phyloP scores from a whole-genome alignment of 1,140 invertebrate genomes.

The Pseudomyrmex dendroicus region DNA sequence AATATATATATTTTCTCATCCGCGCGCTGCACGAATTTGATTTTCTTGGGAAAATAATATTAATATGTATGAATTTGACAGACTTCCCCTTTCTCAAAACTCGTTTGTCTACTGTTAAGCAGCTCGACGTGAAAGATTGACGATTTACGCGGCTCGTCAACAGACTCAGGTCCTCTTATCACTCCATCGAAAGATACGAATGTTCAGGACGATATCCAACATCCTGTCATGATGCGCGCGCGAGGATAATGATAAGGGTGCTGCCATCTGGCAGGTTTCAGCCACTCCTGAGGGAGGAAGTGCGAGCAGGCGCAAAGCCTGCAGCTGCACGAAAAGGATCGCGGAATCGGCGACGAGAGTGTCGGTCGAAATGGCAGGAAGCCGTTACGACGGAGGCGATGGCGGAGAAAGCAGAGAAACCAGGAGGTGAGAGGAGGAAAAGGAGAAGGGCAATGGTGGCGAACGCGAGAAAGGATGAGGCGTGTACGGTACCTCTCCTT shows the following conservation, averaged over 20 bases:
- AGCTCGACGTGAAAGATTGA: conserved; percentile 32
- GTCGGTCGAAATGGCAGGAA: conserved; percentile 36
- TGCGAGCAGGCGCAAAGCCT: conserved; percentile 56
- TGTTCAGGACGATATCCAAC: conserved; percentile 19
- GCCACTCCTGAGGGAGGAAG: conserved; percentile 37
- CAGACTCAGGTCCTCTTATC: conserved; percentile 26
- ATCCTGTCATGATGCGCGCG: conserved; percentile 8
- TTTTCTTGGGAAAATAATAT: conserved; percentile 1
- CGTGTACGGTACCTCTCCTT: conserved; percentile 55
- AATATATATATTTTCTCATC: not conserved
- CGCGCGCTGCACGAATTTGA: not conserved
- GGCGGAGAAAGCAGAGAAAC: conserved; percentile 53
- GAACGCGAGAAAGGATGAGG: conserved; percentile 39
- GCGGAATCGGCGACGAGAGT: conserved; percentile 51
- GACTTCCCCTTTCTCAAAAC: not conserved
- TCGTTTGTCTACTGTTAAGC: conserved; percentile 25
- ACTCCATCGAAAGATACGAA: conserved; percentile 34
- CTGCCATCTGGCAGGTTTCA: conserved; percentile 53
- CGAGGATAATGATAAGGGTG: conserved; percentile 40
- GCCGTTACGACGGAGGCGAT: conserved; percentile 39
- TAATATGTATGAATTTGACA: conserved; percentile 24
- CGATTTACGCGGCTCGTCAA: conserved; percentile 40
- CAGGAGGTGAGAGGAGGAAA: conserved; percentile 47
- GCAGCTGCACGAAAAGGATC: conserved; percentile 39
- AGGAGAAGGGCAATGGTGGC: conserved; percentile 19